Evolutionary conservation across 2,888 invertebrate genomes (phyloP).

Genomic region (Trissonchulus latispiculum): DNA sequence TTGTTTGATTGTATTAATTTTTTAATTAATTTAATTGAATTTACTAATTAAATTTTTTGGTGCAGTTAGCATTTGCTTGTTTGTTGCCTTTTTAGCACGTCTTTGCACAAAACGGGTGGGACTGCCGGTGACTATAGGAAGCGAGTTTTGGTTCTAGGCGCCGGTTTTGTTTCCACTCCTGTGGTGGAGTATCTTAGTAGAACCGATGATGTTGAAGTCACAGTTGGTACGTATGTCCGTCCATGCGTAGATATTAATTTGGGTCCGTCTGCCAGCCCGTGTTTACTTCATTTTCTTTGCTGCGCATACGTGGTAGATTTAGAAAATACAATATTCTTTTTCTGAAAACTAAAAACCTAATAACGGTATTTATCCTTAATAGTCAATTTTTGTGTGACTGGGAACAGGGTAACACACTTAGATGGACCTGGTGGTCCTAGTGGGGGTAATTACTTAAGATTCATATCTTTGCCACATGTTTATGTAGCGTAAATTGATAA

Average conservation of each 20-base stretch:
- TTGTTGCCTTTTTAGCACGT: slow-evolving; percentile 50
- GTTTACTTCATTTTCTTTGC: not conserved
- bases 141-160: slow-evolving; percentile 77
- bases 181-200: slow-evolving; percentile 83
- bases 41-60: not conserved
- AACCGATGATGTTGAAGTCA: slow-evolving; percentile 66
- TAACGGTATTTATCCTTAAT: too few relatives aligned
- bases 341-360: too few relatives aligned
- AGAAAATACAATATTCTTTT: not conserved
- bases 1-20: not conserved
- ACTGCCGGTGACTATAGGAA: slow-evolving; percentile 39
- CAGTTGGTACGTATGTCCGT: slow-evolving; percentile 56
- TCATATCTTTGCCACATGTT: too few relatives aligned
- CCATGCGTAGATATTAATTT: not conserved
- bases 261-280: not conserved
- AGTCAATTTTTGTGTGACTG: too few relatives aligned
- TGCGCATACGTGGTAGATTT: not conserved
- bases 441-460: too few relatives aligned
- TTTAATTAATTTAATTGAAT: not conserved
- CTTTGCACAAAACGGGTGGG: slow-evolving; percentile 63
- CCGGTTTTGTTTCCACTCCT: slow-evolving; percentile 86
- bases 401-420: too few relatives aligned
- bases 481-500: too few relatives aligned
- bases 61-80: slow-evolving; percentile 13
- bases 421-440: too few relatives aligned